phyloP scores from a whole-genome alignment of 2,888 invertebrate species.

The Muschampia plurimacula region DNA sequence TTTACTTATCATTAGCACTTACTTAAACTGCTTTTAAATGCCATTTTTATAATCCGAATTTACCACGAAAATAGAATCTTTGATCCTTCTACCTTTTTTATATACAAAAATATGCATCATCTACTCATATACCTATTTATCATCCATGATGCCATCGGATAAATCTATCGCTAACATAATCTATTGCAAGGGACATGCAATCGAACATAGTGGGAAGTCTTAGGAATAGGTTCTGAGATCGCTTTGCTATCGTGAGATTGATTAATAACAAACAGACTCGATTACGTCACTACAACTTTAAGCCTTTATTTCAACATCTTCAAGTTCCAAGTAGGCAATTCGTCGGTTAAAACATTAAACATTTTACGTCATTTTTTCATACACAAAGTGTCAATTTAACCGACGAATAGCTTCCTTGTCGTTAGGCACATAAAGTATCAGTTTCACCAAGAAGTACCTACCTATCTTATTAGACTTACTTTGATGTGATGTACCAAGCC shows the following conservation, averaged over 20 bases:
- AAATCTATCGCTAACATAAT: slow-evolving; percentile 20
- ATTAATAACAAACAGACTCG: background rate
- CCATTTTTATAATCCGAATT: slow-evolving; percentile 32
- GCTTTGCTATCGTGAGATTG: background rate
- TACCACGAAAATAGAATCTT: slow-evolving; percentile 38
- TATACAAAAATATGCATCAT: slow-evolving; percentile 47
- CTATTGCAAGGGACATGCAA: background rate
- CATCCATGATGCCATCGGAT: slow-evolving; percentile 24
- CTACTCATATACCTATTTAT: slow-evolving; percentile 25
- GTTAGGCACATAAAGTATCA: too few species aligned
- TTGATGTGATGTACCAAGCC: too few species aligned
- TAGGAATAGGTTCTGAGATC: background rate
- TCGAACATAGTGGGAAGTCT: slow-evolving; percentile 1
- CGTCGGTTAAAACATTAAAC: too few species aligned
- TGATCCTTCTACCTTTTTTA: slow-evolving; percentile 37
- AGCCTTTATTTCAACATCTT: too few species aligned
- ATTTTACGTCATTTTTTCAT: too few species aligned
- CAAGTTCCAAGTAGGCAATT: too few species aligned
- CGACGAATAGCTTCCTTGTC: too few species aligned
- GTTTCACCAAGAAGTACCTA: too few species aligned
- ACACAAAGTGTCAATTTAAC: too few species aligned
- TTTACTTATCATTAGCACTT: background rate
- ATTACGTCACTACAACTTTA: too few species aligned
- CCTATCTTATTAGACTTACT: too few species aligned
- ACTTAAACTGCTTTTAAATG: slow-evolving; percentile 16